Conservation (phyloP, 2,888 invertebrate species). For the Pocota personata region DNA sequence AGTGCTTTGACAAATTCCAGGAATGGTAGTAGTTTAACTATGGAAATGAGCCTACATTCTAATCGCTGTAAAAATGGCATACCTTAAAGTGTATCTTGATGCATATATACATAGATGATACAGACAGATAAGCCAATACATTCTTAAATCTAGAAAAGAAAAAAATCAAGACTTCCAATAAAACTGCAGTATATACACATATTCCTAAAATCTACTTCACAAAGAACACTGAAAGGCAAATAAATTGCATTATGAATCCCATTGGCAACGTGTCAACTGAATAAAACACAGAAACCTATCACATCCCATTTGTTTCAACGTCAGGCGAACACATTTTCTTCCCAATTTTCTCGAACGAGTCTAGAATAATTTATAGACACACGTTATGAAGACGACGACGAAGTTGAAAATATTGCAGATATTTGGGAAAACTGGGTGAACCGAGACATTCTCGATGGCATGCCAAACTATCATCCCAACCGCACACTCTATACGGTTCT, state of each 20-base stretch:
- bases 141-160: too few relatives aligned
- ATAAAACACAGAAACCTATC: conserved; percentile 34
- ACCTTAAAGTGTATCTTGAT: too few relatives aligned
- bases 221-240: conserved; percentile 19
- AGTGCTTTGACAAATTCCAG: too few relatives aligned
- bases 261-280: conserved; percentile 51
- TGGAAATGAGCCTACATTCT: too few relatives aligned
- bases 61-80: too few relatives aligned
- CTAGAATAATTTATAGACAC: conserved; percentile 61
- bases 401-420: conserved; percentile 64
- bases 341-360: conserved; percentile 47
- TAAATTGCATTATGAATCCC: conserved; percentile 30
- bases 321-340: conserved; percentile 49
- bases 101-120: too few relatives aligned
- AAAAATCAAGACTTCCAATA: too few relatives aligned
- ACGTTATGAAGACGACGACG: conserved; percentile 12
- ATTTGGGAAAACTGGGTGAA: conserved; percentile 60
- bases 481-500: neutral
- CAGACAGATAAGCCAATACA: too few relatives aligned
- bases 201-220: conserved; percentile 1
- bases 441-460: conserved; percentile 54
- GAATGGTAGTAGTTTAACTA: too few relatives aligned
- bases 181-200: too few relatives aligned
- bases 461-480: conserved; percentile 43
- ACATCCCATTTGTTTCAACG: neutral